A percentile compares a stretch with the other conserved stretches of the same genome.
Evolutionary conservation across 2,113 vertebrate genomes (phyloP).

Genomic region (Chionis minor): DNA sequence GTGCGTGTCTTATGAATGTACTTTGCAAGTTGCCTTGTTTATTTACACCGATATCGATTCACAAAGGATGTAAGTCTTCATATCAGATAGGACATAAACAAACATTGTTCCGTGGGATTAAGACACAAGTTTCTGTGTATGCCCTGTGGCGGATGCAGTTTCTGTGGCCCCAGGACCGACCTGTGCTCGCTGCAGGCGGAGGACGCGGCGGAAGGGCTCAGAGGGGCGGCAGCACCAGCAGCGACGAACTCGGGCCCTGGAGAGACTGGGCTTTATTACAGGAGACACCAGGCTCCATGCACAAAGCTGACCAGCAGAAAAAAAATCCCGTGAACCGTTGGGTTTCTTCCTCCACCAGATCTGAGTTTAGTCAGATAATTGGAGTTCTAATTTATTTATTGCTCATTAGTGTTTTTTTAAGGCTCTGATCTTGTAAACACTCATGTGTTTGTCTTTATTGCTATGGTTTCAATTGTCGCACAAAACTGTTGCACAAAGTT

Average conservation of each 20-base stretch:
- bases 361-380: background rate
- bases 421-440: background rate
- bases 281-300: background rate
- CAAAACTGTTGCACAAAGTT: background rate
- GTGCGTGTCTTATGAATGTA: background rate
- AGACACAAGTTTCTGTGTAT: background rate
- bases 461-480: conserved; percentile 2
- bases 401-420: background rate
- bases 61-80: background rate
- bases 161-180: background rate
- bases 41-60: background rate
- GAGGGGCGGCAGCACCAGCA: background rate
- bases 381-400: conserved; percentile 14
- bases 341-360: background rate
- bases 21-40: background rate
- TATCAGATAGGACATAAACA: background rate
- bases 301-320: background rate
- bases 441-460: background rate
- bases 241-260: background rate
- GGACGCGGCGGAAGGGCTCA: background rate
- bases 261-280: background rate
- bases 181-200: background rate
- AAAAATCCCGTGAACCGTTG: background rate
- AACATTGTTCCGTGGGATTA: background rate
- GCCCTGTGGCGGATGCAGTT: background rate